Percentiles rank a stretch among this genome's conserved stretches.
phyloP scores from a whole-genome alignment of 2,113 vertebrate genomes.

The Pituophis catenifer region DNA sequence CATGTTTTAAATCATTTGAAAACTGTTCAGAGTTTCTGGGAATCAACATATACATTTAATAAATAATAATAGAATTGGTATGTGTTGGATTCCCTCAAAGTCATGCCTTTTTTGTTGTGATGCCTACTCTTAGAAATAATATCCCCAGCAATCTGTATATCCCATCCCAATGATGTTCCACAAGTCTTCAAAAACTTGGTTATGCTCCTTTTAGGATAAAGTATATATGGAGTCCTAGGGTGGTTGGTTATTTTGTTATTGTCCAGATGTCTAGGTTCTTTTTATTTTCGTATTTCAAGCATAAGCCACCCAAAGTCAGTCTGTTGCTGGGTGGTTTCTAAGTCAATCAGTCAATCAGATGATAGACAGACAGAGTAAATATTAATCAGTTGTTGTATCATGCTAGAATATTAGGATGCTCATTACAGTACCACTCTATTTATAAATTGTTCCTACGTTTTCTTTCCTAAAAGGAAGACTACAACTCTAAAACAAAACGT shows the following conservation, averaged over 20 bases:
- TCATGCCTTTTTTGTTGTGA: neutral
- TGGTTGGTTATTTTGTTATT: neutral
- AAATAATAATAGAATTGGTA: neutral
- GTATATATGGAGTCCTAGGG: neutral
- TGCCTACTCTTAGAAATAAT: neutral
- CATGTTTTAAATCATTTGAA: neutral
- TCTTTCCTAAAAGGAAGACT: slow-evolving; percentile 32
- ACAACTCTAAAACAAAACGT: slow-evolving; percentile 7
- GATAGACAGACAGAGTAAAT: neutral
- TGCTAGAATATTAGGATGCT: slow-evolving; percentile 6
- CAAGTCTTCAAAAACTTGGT: neutral
- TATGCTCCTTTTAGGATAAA: neutral
- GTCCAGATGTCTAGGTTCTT: neutral
- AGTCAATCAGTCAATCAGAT: neutral
- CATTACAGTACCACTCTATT: neutral
- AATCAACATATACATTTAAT: neutral
- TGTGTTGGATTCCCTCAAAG: neutral
- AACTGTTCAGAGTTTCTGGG: neutral
- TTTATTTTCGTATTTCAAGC: neutral
- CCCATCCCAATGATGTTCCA: neutral
- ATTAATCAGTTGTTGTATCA: neutral
- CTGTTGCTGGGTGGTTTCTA: neutral
- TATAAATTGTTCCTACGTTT: neutral
- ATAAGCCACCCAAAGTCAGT: neutral
- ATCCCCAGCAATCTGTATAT: neutral